phyloP scores from a whole-genome alignment of 2,888 invertebrate genomes.

The Coenonympha glycerion region DNA sequence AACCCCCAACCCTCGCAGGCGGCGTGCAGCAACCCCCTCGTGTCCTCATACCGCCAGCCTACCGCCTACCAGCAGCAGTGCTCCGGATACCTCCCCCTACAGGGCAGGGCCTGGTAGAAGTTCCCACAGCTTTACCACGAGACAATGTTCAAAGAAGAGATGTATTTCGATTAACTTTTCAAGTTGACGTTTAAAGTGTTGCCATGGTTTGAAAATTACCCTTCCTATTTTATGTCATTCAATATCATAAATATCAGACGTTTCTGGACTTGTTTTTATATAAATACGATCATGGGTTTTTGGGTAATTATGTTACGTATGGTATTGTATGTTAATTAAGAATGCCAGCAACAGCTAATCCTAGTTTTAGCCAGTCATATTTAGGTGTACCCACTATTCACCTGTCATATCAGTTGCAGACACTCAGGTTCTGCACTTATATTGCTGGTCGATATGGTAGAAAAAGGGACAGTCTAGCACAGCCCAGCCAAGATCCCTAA shows the following conservation, averaged over 20 bases:
- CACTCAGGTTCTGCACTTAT: too few relatives aligned
- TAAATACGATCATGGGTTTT: too few relatives aligned
- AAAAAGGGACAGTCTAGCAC: too few relatives aligned
- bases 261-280: too few relatives aligned
- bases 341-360: too few relatives aligned
- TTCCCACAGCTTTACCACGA: constrained; percentile 79
- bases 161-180: constrained; percentile 73
- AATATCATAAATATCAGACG: background rate
- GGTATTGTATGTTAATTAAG: too few relatives aligned
- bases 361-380: too few relatives aligned
- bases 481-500: too few relatives aligned
- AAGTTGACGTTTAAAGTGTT: constrained; percentile 1
- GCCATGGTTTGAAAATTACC: constrained; percentile 8
- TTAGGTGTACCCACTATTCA: too few relatives aligned
- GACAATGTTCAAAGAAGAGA: constrained; percentile 79
- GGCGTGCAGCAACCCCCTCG: constrained; percentile 73
- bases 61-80: constrained; percentile 88
- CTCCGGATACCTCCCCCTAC: constrained; percentile 87
- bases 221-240: background rate
- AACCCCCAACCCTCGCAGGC: constrained; percentile 60
- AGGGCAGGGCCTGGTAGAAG: constrained; percentile 92
- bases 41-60: constrained; percentile 81
- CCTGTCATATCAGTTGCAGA: too few relatives aligned
- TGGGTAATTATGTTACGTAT: too few relatives aligned
- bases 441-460: too few relatives aligned